Base-by-base conservation (phyloP, 2,113 vertebrate species). In the Megaceryle torquata region DNA sequence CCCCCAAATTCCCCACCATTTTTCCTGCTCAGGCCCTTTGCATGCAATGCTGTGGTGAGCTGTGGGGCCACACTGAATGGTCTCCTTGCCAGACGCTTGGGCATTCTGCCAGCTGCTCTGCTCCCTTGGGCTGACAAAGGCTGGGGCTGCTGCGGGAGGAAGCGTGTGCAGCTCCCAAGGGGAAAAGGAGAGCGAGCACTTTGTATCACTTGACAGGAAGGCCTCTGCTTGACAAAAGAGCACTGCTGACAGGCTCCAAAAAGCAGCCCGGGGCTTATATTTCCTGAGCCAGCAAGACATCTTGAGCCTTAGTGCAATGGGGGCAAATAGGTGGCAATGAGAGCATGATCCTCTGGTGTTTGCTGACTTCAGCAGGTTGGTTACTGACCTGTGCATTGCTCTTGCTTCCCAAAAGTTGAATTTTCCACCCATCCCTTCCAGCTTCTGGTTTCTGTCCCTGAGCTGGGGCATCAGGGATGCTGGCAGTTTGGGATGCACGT, bases 161-260 rank as follows among this genome's bases (percentile, higher is more conserved):
- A 94, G 89, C 75, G 0, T 70, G 78, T 19, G 25, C 70, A 3
- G 91, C 84, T 94, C 95, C 87, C 82, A 6, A 4, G 75, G 93
- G 93, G 93, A 88, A 91, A 88, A 95, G 91, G 76, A 95, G 95
- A 82, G 75, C 50, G 4, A 91, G 75, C 91, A 96, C 96, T 97
- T 97, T 93, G 95, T 96, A 70, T 96, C 85, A 11, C 94, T 96
- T 94, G 90, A 91, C 91, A 96, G 93, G 93, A 95, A 97, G 90
- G 94, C 82, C 91, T 81, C 91, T 51, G 91, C 71, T 91, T 93
- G 95, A 96, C 91, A 94, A 96, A 97, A 89, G 93, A 96, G 85
- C 10, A 0, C 79, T 88, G 91, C 91, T 96, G 95, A 96, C 91
- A 95, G 68, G 67, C 88, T 96, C 94, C 95, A 54, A 94, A 97